These are phyloP conservation scores for Branchinecta lynchi DNA, from an alignment of 1,140 invertebrate genomes.

Conservation along the genomic window DNA sequence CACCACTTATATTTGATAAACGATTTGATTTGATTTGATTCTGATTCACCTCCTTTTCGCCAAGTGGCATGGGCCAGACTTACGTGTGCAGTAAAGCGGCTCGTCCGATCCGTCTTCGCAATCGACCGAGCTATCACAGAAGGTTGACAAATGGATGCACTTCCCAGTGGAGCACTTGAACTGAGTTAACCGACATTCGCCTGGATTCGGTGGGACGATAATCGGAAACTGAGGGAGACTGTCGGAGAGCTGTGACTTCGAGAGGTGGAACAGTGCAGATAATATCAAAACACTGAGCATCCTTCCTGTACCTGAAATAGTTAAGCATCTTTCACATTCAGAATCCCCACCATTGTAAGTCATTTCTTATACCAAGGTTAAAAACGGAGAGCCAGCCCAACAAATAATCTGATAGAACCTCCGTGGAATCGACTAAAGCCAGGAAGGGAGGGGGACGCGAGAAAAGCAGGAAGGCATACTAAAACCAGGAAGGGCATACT, in stretches of 20 bases:
- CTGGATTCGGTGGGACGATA: background rate
- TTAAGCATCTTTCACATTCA: too few relatives aligned
- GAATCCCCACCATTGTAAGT: too few relatives aligned
- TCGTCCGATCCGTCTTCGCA: conserved; percentile 21
- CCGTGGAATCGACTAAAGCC: too few relatives aligned
- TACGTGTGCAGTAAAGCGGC: conserved; percentile 20
- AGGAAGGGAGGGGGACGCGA: too few relatives aligned
- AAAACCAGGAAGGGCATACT: too few relatives aligned
- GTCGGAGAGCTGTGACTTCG: background rate
- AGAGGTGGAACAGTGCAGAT: background rate
- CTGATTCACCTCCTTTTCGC: background rate
- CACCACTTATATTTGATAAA: too few relatives aligned
- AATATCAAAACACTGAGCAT: background rate
- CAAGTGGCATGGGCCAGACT: background rate
- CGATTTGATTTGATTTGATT: too few relatives aligned
- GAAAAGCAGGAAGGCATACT: too few relatives aligned
- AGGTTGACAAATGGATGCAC: conserved; percentile 19
- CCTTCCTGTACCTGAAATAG: background rate
- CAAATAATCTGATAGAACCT: too few relatives aligned
- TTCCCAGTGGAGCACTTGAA: conserved; percentile 19
- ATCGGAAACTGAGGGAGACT: background rate
- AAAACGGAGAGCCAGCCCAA: too few relatives aligned
- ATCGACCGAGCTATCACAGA: conserved; percentile 19
- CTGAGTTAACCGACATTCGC: conserved; percentile 19
- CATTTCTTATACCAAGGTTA: too few relatives aligned